These are phyloP conservation scores for Enteromius thamalakanensis DNA, from an alignment of 2,797 vertebrate genomes.

Conservation along the genomic window DNA sequence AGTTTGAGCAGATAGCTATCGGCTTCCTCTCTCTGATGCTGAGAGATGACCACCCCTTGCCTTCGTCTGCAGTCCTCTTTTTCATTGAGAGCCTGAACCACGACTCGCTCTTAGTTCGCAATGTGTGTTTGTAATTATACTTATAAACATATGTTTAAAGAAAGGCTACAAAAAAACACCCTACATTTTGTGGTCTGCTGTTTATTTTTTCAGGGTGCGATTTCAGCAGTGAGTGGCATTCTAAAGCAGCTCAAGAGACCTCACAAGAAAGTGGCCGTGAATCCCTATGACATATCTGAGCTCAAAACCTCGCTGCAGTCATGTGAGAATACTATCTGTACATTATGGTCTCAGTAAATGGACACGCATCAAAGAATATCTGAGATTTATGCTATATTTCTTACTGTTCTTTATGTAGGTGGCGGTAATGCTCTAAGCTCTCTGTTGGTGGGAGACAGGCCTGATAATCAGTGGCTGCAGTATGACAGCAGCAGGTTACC, in stretches of 20 bases:
- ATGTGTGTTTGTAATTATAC: slow-evolving; percentile 75
- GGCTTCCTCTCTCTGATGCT: slow-evolving; percentile 92
- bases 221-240: slow-evolving; percentile 94
- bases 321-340: slow-evolving; percentile 19
- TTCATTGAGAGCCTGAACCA: slow-evolving; percentile 96
- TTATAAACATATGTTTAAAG: not conserved
- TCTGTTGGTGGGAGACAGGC: slow-evolving; percentile 84
- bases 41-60: slow-evolving; percentile 90
- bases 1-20: slow-evolving; percentile 95
- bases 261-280: slow-evolving; percentile 89
- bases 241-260: slow-evolving; percentile 93
- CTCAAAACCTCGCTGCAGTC: slow-evolving; percentile 50
- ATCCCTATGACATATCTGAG: slow-evolving; percentile 89
- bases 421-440: not conserved
- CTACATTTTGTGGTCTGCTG: not conserved
- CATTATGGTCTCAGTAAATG: not conserved
- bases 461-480: slow-evolving; percentile 94
- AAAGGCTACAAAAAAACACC: not conserved
- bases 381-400: not conserved
- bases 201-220: slow-evolving; percentile 84
- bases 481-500: slow-evolving; percentile 88
- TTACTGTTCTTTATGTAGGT: slow-evolving; percentile 8
- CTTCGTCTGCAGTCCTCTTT: slow-evolving; percentile 85
- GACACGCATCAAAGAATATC: not conserved
- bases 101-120: slow-evolving; percentile 94